Evolutionary conservation across 2,113 vertebrate genomes (phyloP).

Genomic region (Hassar affinis): DNA sequence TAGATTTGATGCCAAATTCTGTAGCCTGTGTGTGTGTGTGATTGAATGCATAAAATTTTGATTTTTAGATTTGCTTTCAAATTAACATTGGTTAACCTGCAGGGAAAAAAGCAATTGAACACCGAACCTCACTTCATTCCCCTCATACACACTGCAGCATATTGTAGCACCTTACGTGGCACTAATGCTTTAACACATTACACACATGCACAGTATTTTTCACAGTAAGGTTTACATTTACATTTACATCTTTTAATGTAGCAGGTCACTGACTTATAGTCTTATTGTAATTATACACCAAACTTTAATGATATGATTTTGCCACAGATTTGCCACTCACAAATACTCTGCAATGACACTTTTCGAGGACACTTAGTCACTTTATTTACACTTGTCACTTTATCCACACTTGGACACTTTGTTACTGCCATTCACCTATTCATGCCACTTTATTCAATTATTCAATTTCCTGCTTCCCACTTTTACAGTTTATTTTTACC

Average conservation of each 20-base stretch:
- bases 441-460: too few species aligned
- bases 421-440: too few species aligned
- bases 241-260: not conserved
- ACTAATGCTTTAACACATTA: not conserved
- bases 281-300: not conserved
- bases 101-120: not conserved
- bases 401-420: too few species aligned
- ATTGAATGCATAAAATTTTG: not conserved
- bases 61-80: not conserved
- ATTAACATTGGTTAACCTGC: not conserved
- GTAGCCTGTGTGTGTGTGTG: not conserved
- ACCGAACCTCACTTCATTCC: not conserved
- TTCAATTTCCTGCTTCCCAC: too few species aligned
- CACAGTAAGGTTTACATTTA: not conserved
- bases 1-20: too few species aligned
- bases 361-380: too few species aligned
- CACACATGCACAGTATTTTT: not conserved
- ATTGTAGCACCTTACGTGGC: not conserved
- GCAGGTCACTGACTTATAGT: not conserved
- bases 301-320: too few species aligned
- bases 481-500: too few species aligned
- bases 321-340: too few species aligned
- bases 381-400: too few species aligned
- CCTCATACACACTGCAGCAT: not conserved
- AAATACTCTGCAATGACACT: too few species aligned